A percentile compares a stretch with the other conserved stretches of the same genome.
phyloP scores from a whole-genome alignment of 1,140 invertebrate genomes.

The Trichoplusia ni region DNA sequence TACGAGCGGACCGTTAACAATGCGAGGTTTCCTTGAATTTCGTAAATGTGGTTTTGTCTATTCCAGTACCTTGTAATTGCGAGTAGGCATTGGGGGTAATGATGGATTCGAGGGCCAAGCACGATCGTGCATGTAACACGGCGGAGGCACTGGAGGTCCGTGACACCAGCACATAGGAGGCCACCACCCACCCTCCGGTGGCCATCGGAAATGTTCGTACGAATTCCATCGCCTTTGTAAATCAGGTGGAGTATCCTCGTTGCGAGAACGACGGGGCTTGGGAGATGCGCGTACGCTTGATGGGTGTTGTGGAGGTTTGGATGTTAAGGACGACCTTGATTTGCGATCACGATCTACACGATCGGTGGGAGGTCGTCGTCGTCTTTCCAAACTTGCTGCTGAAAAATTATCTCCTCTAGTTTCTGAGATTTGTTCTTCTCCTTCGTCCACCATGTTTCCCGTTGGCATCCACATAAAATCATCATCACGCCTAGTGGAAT shows the following conservation, averaged over 20 bases:
- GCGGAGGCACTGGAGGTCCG: slow-evolving; percentile 65
- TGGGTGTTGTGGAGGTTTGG: slow-evolving; percentile 73
- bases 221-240: slow-evolving; percentile 77
- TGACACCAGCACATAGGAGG: slow-evolving; percentile 82
- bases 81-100: slow-evolving; percentile 54
- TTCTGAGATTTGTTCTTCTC: slow-evolving; percentile 56
- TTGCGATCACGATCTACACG: slow-evolving; percentile 81
- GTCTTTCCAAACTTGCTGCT: slow-evolving; percentile 80
- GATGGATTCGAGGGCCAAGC: slow-evolving; percentile 73
- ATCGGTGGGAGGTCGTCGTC: slow-evolving; percentile 64
- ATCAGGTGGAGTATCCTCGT: slow-evolving; percentile 66
- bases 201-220: slow-evolving; percentile 79
- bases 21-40: not conserved
- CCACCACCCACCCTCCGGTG: slow-evolving; percentile 82
- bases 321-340: slow-evolving; percentile 80
- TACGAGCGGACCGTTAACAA: not conserved
- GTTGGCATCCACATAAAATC: slow-evolving; percentile 84
- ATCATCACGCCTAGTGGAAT: slow-evolving; percentile 81
- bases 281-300: slow-evolving; percentile 74
- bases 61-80: slow-evolving; percentile 64
- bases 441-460: slow-evolving; percentile 62
- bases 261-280: slow-evolving; percentile 59
- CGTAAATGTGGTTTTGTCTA: slow-evolving; percentile 10
- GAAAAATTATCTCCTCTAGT: slow-evolving; percentile 62
- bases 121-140: slow-evolving; percentile 72